A percentile compares a stretch with the other conserved stretches of the same genome.
Evolutionary conservation across 2,888 invertebrate genomes (phyloP).

Genomic region (Siphlonurus alternatus): DNA sequence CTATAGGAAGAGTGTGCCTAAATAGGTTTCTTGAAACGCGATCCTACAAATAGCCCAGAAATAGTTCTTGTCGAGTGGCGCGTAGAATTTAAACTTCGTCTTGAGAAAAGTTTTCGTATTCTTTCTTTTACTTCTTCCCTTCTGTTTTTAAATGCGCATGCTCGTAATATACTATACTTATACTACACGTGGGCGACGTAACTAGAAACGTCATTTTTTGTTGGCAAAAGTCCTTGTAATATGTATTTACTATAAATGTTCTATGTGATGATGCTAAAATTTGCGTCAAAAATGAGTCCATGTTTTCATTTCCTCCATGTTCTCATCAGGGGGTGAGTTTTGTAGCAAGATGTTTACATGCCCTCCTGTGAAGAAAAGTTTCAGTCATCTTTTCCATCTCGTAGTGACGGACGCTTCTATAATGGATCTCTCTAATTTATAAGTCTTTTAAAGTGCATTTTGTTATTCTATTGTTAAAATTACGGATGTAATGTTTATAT

Average conservation of each 20-base stretch:
- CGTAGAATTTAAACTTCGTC: neutral
- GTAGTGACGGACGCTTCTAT: neutral
- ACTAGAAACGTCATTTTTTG: neutral
- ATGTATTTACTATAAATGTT: too few species aligned
- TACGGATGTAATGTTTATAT: neutral
- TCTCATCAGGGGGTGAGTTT: neutral
- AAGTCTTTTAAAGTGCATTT: neutral
- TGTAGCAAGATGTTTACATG: neutral
- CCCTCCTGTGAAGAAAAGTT: neutral
- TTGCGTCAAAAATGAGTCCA: too few species aligned
- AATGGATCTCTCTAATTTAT: neutral
- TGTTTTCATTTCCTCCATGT: too few species aligned
- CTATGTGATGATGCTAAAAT: too few species aligned
- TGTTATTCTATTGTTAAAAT: neutral
- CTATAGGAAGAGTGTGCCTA: slow-evolving; percentile 35
- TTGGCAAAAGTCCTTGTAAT: neutral
- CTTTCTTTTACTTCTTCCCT: neutral
- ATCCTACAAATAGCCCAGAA: slow-evolving; percentile 23
- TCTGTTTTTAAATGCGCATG: neutral
- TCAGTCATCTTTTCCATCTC: neutral
- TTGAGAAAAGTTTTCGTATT: neutral
- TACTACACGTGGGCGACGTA: neutral
- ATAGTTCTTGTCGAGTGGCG: neutral
- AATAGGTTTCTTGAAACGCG: slow-evolving; percentile 47
- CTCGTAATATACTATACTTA: neutral